Percentiles rank a stretch among this genome's conserved stretches.
These are phyloP conservation scores for Saturnia pavonia DNA, from an alignment of 2,888 invertebrate species.

Conservation along the genomic window DNA sequence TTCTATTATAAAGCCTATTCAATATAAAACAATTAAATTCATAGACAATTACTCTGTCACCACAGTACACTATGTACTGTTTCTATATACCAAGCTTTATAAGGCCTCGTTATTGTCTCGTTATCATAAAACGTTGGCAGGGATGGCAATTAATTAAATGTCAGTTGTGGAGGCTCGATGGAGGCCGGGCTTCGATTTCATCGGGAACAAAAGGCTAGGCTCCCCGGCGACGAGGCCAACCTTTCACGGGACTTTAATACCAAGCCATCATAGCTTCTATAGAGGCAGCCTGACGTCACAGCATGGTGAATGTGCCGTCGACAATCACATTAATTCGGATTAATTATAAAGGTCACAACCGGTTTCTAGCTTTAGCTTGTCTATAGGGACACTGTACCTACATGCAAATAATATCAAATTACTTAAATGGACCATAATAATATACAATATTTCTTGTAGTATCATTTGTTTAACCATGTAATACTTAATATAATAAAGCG, in stretches of 20 bases:
- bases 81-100: conserved; percentile 22
- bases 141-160: conserved; percentile 40
- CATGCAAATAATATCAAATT: neutral
- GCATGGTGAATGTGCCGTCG: conserved; percentile 42
- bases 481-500: too few relatives aligned
- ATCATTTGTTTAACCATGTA: neutral
- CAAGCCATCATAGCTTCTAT: conserved; percentile 42
- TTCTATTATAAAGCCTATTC: neutral
- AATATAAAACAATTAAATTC: conserved; percentile 6
- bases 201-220: conserved; percentile 49
- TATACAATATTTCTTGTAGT: neutral
- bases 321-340: conserved; percentile 51
- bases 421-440: neutral
- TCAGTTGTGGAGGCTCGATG: conserved; percentile 30
- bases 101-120: conserved; percentile 28
- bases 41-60: neutral
- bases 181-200: conserved; percentile 40
- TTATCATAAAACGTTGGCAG: conserved; percentile 27
- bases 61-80: neutral
- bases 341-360: conserved; percentile 49
- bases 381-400: neutral
- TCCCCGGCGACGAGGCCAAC: conserved; percentile 31
- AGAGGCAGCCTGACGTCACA: conserved; percentile 42
- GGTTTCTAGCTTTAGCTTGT: neutral
- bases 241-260: conserved; percentile 50